Conservation (phyloP, 2,797 vertebrate genomes). For the Arnoldichthys spilopterus region DNA sequence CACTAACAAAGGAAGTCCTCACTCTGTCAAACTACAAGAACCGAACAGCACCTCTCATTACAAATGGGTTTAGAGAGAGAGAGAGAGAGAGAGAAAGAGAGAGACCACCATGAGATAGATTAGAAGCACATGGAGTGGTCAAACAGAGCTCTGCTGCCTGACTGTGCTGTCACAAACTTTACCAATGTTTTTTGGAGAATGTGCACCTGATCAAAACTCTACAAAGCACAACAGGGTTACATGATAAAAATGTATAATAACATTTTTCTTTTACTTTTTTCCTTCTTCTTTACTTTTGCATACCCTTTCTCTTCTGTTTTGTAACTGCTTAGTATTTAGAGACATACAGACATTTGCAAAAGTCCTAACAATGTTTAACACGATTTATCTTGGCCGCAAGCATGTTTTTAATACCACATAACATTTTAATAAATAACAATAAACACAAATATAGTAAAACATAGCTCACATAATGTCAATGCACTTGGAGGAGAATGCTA, state of each 20-base stretch:
- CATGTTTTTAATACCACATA: too few species aligned
- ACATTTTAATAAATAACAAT: too few species aligned
- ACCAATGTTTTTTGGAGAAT: neutral
- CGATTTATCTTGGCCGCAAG: too few species aligned
- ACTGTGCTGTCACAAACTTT: constrained; percentile 25
- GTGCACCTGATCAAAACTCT: constrained; percentile 19
- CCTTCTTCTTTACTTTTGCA: neutral
- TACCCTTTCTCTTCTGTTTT: neutral
- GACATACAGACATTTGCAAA: too few species aligned
- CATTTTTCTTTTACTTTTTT: too few species aligned
- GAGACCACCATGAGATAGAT: constrained; percentile 66
- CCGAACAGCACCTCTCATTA: constrained; percentile 10
- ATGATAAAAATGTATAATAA: too few species aligned
- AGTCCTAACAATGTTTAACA: too few species aligned
- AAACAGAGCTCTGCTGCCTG: constrained; percentile 34
- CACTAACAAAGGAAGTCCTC: constrained; percentile 8
- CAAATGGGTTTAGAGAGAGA: constrained; percentile 30
- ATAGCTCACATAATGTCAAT: too few species aligned
- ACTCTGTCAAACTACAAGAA: constrained; percentile 19
- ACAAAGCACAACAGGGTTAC: neutral
- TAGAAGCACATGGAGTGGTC: constrained; percentile 68
- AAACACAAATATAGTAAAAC: too few species aligned
- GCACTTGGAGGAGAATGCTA: too few species aligned
- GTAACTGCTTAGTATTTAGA: neutral
- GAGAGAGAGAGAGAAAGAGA: constrained; percentile 34